These are phyloP conservation scores for Noctua comes DNA, from an alignment of 2,888 invertebrate genomes.

Conservation along the genomic window DNA sequence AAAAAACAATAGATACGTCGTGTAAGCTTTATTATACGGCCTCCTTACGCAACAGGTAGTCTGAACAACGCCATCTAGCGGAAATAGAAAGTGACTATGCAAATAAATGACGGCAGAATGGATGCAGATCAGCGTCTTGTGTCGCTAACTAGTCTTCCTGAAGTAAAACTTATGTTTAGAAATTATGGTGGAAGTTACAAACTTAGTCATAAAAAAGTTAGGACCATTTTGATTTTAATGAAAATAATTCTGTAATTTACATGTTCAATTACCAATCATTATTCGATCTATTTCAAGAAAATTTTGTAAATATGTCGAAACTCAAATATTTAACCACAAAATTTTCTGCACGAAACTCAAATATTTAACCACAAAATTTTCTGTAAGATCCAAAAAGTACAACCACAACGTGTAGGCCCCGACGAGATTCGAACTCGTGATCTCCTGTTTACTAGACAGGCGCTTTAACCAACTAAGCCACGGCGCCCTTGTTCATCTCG, in stretches of 20 bases:
- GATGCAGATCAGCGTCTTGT: constrained; percentile 71
- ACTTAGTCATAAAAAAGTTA: neutral
- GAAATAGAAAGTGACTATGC: constrained; percentile 86
- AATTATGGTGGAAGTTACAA: constrained; percentile 49
- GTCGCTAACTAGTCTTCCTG: constrained; percentile 76
- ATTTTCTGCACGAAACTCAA: constrained; percentile 1
- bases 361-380: neutral
- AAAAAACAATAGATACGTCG: constrained; percentile 60
- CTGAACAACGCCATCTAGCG: constrained; percentile 80
- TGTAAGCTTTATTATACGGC: constrained; percentile 53
- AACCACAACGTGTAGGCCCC: constrained; percentile 45
- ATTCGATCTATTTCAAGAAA: neutral
- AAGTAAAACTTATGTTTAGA: constrained; percentile 75
- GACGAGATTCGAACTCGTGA: constrained; percentile 86
- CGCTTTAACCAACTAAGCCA: constrained; percentile 89
- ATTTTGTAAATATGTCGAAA: neutral
- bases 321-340: neutral
- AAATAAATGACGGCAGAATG: constrained; percentile 79
- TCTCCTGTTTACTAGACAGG: constrained; percentile 90
- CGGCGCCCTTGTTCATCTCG: constrained; percentile 73
- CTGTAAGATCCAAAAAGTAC: constrained; percentile 27
- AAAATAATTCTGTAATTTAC: too few species aligned
- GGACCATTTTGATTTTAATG: neutral
- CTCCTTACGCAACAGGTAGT: constrained; percentile 62
- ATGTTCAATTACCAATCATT: neutral